phyloP scores from a whole-genome alignment of 2,797 vertebrate species.

The Fistularia commersonii region DNA sequence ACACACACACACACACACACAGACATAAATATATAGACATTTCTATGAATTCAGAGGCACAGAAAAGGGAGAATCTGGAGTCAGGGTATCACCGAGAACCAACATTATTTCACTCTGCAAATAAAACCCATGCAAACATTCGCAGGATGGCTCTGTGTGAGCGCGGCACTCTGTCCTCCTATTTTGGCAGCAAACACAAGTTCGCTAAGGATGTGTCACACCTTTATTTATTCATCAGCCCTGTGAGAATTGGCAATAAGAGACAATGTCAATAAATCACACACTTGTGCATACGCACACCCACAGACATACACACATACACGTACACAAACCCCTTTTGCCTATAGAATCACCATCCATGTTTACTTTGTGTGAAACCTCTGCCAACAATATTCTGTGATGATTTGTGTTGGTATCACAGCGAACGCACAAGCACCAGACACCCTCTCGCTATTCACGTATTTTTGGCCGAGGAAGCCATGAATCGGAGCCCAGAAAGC shows the following conservation, averaged over 20 bases:
- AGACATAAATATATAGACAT: constrained; percentile 8
- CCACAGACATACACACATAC: neutral
- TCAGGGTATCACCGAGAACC: constrained; percentile 26
- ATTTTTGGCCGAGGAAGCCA: constrained; percentile 41
- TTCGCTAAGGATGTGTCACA: constrained; percentile 46
- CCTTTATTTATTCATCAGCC: constrained; percentile 72
- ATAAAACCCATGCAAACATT: constrained; percentile 38
- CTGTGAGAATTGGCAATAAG: constrained; percentile 63
- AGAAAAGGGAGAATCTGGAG: constrained; percentile 23
- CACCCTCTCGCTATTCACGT: constrained; percentile 17
- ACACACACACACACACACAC: constrained; percentile 2
- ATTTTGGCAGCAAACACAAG: too few relatives aligned
- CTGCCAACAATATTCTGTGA: constrained; percentile 34
- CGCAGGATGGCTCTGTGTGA: constrained; percentile 21
- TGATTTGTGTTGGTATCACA: constrained; percentile 25
- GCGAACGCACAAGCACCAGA: constrained; percentile 7
- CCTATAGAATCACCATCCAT: constrained; percentile 22
- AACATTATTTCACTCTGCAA: constrained; percentile 50
- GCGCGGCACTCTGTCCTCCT: constrained; percentile 45
- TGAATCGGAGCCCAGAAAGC: constrained; percentile 58
- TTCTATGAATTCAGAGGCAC: constrained; percentile 21
- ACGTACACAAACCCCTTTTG: constrained; percentile 1
- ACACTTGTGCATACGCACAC: too few relatives aligned
- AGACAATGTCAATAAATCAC: constrained; percentile 63
- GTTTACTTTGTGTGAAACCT: constrained; percentile 17